Evolutionary conservation across 2,797 vertebrate species (phyloP).

Genomic region (Hypotaenidia okinawae): DNA sequence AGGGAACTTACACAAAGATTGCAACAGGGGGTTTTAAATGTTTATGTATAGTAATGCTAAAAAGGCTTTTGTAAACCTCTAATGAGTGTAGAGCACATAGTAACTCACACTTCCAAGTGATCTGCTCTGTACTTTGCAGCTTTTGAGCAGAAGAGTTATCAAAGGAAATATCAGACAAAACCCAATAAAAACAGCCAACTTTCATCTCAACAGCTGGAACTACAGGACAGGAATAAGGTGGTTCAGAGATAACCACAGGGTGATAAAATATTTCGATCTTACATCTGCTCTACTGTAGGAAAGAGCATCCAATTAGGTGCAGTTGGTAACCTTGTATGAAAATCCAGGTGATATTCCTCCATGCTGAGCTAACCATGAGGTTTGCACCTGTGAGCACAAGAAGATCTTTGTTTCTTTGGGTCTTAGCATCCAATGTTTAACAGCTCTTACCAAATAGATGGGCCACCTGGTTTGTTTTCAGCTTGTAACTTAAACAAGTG

Average conservation of each 20-base stretch:
- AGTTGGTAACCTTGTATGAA: background rate
- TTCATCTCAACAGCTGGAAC: background rate
- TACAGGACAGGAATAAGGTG: background rate
- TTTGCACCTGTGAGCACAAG: background rate
- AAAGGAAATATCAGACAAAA: background rate
- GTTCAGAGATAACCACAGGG: background rate
- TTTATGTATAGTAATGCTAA: background rate
- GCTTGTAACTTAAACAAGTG: background rate
- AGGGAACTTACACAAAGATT: background rate
- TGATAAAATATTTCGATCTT: background rate
- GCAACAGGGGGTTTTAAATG: background rate
- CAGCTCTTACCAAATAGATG: background rate
- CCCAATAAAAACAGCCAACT: background rate
- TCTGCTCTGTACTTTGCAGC: background rate
- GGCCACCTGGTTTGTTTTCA: background rate
- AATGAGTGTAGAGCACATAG: background rate
- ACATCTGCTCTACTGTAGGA: background rate
- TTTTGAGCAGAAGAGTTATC: background rate
- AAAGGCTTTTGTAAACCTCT: background rate
- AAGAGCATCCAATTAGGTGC: background rate
- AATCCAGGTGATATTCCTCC: background rate
- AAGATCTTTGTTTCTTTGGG: background rate
- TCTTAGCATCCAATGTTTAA: background rate
- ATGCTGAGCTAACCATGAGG: accelerated
- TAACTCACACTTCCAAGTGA: background rate